Conservation (phyloP, 2,113 vertebrate species). For the Leiothrix lutea region DNA sequence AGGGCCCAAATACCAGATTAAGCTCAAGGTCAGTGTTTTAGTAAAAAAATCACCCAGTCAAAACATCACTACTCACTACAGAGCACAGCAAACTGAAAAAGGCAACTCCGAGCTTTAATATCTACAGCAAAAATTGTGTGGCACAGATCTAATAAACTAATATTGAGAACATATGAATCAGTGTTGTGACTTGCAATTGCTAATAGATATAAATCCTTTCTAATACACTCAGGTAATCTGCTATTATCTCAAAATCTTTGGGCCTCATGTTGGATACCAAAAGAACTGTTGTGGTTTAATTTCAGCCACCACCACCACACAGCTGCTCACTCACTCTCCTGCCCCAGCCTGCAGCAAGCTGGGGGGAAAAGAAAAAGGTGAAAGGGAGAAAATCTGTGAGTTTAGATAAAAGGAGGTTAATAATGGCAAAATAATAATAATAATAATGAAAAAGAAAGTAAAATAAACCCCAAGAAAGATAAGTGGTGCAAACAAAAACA, state of each 20-base stretch:
- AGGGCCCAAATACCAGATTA: not conserved
- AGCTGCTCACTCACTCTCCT: not conserved
- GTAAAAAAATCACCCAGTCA: not conserved
- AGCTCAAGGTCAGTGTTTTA: not conserved
- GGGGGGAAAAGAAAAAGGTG: not conserved
- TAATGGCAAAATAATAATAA: not conserved
- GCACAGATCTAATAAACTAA: not conserved
- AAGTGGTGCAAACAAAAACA: not conserved
- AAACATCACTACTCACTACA: not conserved
- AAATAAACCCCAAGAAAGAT: not conserved
- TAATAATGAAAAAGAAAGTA: not conserved
- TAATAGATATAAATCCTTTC: not conserved
- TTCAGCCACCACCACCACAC: not conserved
- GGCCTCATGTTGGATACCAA: not conserved
- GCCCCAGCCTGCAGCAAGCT: rapidly evolving
- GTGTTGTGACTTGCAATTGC: not conserved
- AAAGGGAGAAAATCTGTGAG: not conserved
- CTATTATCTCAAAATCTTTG: not conserved
- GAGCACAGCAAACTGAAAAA: not conserved
- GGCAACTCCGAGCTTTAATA: not conserved
- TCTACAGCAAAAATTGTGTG: not conserved
- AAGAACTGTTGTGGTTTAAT: not conserved
- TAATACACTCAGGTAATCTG: not conserved
- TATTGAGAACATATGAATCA: not conserved
- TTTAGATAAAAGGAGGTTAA: not conserved